phyloP scores from a whole-genome alignment of 2,888 invertebrate genomes.

The Cerastoderma edule region DNA sequence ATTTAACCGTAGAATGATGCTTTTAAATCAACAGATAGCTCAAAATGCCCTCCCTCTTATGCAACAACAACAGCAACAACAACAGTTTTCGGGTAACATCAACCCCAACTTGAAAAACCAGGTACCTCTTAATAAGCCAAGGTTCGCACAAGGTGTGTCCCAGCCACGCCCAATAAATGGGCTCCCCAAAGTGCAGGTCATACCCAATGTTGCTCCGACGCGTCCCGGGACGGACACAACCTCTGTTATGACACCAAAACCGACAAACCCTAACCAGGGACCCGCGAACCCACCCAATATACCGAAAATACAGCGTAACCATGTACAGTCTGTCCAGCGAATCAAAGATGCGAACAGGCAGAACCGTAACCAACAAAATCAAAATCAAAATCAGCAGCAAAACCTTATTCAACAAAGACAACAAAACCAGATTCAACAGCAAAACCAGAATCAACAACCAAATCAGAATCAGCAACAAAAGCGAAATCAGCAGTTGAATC shows the following conservation, averaged over 20 bases:
- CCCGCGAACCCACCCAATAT: not conserved
- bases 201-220: not conserved
- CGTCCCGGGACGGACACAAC: not conserved
- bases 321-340: constrained; percentile 5
- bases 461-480: not conserved
- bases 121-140: no score
- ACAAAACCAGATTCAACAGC: constrained; percentile 1
- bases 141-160: not conserved
- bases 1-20: no score
- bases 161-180: not conserved
- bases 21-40: no score
- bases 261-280: not conserved
- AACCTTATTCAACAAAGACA: constrained; percentile 5
- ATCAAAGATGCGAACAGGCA: not conserved
- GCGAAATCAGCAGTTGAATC: not conserved
- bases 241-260: not conserved
- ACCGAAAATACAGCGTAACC: constrained; percentile 6
- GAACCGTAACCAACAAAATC: constrained; percentile 7
- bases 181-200: not conserved
- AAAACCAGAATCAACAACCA: constrained; percentile 3
- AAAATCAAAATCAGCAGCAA: constrained; percentile 19
- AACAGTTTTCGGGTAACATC: no score
- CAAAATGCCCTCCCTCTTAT: no score
- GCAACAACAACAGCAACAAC: no score
- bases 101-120: not conserved